Evolutionary conservation across 2,113 vertebrate species (phyloP).

Genomic region (Anthoscopus minutus): DNA sequence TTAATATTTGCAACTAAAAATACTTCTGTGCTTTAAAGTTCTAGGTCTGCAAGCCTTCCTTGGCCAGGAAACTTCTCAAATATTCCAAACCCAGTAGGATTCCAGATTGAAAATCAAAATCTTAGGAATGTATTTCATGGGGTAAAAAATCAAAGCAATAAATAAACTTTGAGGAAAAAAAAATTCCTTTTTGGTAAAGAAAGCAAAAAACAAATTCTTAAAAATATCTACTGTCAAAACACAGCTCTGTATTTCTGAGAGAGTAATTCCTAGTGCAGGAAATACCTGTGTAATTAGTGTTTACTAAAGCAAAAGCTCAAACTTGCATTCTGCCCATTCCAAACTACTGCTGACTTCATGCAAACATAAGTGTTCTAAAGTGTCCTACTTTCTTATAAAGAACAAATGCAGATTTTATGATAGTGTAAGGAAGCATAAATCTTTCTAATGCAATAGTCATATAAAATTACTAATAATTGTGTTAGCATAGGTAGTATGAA

Average conservation of each 20-base stretch:
- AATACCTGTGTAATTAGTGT: neutral
- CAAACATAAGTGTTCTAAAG: neutral
- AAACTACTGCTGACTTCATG: neutral
- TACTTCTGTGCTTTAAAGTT: neutral
- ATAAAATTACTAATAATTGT: neutral
- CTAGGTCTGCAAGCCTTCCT: neutral
- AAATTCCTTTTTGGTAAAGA: neutral
- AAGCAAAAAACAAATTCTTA: neutral
- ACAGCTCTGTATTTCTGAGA: neutral
- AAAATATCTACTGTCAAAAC: neutral
- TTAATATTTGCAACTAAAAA: conserved; percentile 21
- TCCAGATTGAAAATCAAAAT: neutral
- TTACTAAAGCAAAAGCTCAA: neutral
- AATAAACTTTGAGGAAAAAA: neutral
- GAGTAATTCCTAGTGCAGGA: neutral
- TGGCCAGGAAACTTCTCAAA: neutral
- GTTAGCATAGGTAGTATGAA: neutral
- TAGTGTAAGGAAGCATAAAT: neutral
- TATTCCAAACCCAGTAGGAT: neutral
- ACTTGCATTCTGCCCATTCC: neutral
- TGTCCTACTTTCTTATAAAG: neutral
- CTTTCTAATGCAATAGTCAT: neutral
- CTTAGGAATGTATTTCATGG: neutral
- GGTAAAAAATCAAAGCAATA: neutral
- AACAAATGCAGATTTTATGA: neutral